phyloP scores from a whole-genome alignment of 1,140 invertebrate genomes.

The Pachypsylla venusta region DNA sequence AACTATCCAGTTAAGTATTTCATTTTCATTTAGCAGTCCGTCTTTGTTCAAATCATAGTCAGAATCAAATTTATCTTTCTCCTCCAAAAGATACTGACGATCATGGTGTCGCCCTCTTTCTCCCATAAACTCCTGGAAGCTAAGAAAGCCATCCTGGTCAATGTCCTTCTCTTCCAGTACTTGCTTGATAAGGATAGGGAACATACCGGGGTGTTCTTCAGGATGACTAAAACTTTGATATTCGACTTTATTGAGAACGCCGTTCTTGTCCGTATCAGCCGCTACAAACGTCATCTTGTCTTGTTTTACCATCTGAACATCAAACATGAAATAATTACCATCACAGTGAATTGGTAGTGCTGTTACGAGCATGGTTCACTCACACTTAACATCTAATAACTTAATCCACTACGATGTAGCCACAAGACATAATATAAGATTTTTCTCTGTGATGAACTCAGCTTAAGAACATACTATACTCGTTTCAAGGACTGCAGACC shows the following conservation, averaged over 20 bases:
- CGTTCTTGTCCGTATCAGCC: conserved; percentile 76
- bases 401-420: too few species aligned
- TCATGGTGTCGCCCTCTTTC: conserved; percentile 49
- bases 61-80: conserved; percentile 81
- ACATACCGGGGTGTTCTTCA: conserved; percentile 83
- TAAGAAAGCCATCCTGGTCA: conserved; percentile 65
- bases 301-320: conserved; percentile 48
- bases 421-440: too few species aligned
- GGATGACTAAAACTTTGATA: conserved; percentile 85
- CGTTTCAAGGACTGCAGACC: too few species aligned
- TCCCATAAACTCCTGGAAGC: conserved; percentile 70
- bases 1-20: conserved; percentile 79
- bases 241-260: conserved; percentile 56
- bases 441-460: too few species aligned
- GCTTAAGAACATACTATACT: too few species aligned
- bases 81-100: conserved; percentile 63
- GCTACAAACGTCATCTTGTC: conserved; percentile 74
- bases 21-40: conserved; percentile 57
- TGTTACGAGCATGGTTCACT: too few species aligned
- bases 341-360: too few species aligned
- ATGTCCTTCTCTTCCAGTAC: conserved; percentile 71
- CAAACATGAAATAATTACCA: too few species aligned
- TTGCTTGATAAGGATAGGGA: conserved; percentile 64
- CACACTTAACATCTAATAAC: too few species aligned
- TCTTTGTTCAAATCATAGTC: conserved; percentile 76